Conservation (phyloP, 2,888 invertebrate genomes). For the Eupithecia insigniata region DNA sequence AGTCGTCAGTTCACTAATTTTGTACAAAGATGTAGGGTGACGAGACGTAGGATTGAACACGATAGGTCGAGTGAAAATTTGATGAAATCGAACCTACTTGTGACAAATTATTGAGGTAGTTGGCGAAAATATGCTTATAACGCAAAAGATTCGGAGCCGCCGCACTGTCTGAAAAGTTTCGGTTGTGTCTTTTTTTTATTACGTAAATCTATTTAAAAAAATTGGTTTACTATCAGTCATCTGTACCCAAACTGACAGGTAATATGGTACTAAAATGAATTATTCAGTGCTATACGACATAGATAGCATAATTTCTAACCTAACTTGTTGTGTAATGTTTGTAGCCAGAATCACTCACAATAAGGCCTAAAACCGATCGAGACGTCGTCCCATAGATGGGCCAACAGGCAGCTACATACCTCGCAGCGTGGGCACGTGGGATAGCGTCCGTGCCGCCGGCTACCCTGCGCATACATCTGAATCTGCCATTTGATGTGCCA, state of each 20-base stretch:
- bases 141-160: not conserved
- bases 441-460: constrained; percentile 54
- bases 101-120: not conserved
- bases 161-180: not conserved
- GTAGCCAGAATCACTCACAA: too few species aligned
- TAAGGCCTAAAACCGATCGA: too few species aligned
- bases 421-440: constrained; percentile 54
- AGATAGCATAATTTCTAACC: too few species aligned
- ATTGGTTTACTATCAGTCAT: too few species aligned
- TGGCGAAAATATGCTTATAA: not conserved
- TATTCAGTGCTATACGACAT: too few species aligned
- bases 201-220: too few species aligned
- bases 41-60: not conserved
- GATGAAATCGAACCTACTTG: not conserved
- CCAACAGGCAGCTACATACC: constrained; percentile 44
- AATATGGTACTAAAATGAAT: too few species aligned
- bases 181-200: too few species aligned
- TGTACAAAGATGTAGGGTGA: not conserved
- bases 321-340: too few species aligned
- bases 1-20: not conserved
- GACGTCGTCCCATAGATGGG: too few species aligned
- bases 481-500: constrained; percentile 27
- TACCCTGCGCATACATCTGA: constrained; percentile 42
- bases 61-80: not conserved
- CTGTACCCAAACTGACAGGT: too few species aligned